Evolutionary conservation across 2,797 vertebrate species (phyloP).

Genomic region (Staurois parvus): DNA sequence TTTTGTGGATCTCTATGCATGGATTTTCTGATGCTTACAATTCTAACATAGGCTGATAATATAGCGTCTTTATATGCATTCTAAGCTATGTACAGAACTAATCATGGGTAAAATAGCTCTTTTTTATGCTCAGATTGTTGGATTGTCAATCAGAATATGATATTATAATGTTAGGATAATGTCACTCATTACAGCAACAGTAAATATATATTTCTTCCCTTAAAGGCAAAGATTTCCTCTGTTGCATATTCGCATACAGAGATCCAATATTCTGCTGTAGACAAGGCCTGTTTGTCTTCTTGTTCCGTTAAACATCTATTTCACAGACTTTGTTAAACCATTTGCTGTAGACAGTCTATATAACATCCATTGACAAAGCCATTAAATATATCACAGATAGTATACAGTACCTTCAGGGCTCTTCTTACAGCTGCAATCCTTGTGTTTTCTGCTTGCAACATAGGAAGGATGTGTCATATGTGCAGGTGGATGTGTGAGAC

Average conservation of each 20-base stretch:
- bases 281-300: not conserved
- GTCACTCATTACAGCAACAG: not conserved
- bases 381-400: not conserved
- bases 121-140: too few species aligned
- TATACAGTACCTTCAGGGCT: slow-evolving; percentile 23
- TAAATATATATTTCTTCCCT: not conserved
- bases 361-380: not conserved
- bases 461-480: slow-evolving; percentile 32
- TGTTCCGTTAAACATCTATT: not conserved
- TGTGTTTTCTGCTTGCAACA: slow-evolving; percentile 17
- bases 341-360: not conserved
- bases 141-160: not conserved
- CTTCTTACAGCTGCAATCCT: not conserved
- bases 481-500: slow-evolving; percentile 13
- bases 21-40: not conserved
- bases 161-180: not conserved
- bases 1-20: not conserved
- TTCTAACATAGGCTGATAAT: not conserved
- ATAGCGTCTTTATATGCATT: not conserved
- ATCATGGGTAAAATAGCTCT: too few species aligned
- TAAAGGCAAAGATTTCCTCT: not conserved
- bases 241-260: not conserved
- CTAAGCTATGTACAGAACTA: not conserved
- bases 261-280: not conserved
- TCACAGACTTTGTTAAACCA: not conserved